Base-by-base conservation (phyloP, 2,888 invertebrate species). In the Micropterix aruncella region DNA sequence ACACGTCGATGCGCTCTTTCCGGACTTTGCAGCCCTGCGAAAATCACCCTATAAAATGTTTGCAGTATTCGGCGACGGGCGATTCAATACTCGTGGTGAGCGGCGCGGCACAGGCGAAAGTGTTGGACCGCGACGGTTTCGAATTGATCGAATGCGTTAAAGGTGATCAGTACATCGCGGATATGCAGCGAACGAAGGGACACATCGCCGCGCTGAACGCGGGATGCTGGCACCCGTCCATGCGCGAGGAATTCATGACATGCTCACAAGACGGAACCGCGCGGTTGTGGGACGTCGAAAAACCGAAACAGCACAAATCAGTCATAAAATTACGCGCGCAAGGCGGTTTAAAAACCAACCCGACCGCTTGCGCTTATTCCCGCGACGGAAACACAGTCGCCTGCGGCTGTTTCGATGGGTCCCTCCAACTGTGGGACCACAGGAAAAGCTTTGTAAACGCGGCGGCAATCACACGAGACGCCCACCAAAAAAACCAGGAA, bases 391-490 rank as follows among this genome's bases (percentile, higher is more conserved):
- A 83, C 44, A 77, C 89, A 1, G 84, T 97, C 3, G 89, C 89
- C 0, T 89, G 90, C 46, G 97, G 87, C 0, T 96, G 97, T 58
- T 77, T 77, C 39, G 99, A 99, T 63, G 99, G 99, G 0, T 92
- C 91, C 0, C 77, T 96, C 44, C 97, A 97, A 62, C 82, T 96
- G 68, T 99, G 99, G 97, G 97, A 99, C 58, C 85, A 91, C 42
- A 76, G 94, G 18, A 90, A 85, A 57, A 83, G 82, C 58, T 92
- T 83, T 57, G 95, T 96, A 0, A 93, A 92, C 55, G 90, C 93
- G 0, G 76, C 86, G 0, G 72, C 81, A 48, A 67, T 88, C 14
- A 69, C 89, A 0, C 70, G 92, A 43, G 80, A 77, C 44, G 93
- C 91, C 0, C 96, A 97, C 62, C 72, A 76, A 44, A 78, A 75